Conservation (phyloP, 2,113 vertebrate genomes). For the Aleadryas rufinucha region DNA sequence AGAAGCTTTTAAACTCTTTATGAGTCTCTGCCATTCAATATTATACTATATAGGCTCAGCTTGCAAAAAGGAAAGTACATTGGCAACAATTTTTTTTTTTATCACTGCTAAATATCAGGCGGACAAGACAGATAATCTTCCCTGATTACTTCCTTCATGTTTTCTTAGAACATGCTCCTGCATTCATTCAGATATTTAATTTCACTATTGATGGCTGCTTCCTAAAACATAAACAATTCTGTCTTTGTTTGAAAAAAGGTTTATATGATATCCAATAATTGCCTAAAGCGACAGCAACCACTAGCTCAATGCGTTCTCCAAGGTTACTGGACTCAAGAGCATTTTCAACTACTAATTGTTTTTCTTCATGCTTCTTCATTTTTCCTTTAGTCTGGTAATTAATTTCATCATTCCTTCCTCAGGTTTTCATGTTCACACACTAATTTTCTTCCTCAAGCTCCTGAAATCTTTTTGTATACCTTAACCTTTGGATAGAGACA, state of each 20-base stretch:
- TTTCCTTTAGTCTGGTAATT: conserved; percentile 28
- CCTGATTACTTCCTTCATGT: conserved; percentile 21
- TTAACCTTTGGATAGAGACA: not conserved
- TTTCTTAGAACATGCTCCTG: conserved; percentile 35
- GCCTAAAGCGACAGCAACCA: not conserved
- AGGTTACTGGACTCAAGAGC: not conserved
- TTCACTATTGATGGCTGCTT: conserved; percentile 33
- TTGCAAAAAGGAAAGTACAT: not conserved
- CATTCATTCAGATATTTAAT: conserved; percentile 57
- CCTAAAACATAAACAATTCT: conserved; percentile 22
- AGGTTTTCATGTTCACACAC: conserved; percentile 6
- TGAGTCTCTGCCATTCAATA: conserved; percentile 15
- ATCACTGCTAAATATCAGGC: not conserved
- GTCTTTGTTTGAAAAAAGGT: not conserved
- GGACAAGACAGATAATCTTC: not conserved
- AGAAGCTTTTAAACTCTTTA: conserved; percentile 28
- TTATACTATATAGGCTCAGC: not conserved
- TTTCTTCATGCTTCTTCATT: conserved; percentile 32
- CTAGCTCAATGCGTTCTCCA: not conserved
- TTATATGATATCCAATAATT: conserved; percentile 8
- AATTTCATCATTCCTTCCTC: conserved; percentile 17
- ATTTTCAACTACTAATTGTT: conserved; percentile 34
- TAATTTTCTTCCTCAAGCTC: conserved; percentile 25
- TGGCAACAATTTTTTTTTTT: not conserved
- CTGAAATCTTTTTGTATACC: not conserved